phyloP scores from a whole-genome alignment of 2,797 vertebrate genomes.

The Lithobates sylvaticus region DNA sequence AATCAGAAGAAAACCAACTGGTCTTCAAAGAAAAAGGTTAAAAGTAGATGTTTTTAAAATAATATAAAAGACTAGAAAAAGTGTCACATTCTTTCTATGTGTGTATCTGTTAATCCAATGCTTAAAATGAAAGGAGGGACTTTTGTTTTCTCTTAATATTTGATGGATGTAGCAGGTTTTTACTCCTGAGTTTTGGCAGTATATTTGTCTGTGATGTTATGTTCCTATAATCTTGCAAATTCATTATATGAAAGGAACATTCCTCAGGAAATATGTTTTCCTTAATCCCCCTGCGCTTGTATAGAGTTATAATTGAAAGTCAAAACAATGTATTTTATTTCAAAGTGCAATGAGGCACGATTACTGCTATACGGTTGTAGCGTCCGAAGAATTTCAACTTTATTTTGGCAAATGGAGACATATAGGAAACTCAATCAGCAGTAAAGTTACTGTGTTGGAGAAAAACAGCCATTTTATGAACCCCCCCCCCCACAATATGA shows the following conservation, averaged over 20 bases:
- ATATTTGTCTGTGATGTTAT: background rate
- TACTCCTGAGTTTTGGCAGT: background rate
- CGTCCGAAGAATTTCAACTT: background rate
- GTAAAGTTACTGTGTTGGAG: too few relatives aligned
- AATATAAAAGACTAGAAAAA: too few relatives aligned
- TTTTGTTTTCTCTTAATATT: background rate
- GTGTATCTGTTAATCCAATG: conserved; percentile 1
- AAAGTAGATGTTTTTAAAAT: too few relatives aligned
- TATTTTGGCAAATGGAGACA: background rate
- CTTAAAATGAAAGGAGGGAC: background rate
- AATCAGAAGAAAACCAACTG: too few relatives aligned
- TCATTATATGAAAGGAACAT: conserved; percentile 45
- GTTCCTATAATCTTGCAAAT: conserved; percentile 49
- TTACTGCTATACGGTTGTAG: background rate
- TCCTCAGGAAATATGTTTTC: conserved; percentile 29
- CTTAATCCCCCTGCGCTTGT: conserved; percentile 33
- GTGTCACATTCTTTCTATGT: too few relatives aligned
- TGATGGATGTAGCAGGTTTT: conserved; percentile 53
- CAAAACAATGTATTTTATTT: conserved; percentile 13
- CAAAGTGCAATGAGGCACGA: conserved; percentile 6
- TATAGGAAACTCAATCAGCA: background rate
- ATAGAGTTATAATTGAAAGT: conserved; percentile 10
- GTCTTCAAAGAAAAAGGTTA: too few relatives aligned
- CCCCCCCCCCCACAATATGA: background rate
- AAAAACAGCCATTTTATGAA: too few relatives aligned